Evolutionary conservation across 2,797 vertebrate species (phyloP).

Genomic region (Oreochromis mossambicus): DNA sequence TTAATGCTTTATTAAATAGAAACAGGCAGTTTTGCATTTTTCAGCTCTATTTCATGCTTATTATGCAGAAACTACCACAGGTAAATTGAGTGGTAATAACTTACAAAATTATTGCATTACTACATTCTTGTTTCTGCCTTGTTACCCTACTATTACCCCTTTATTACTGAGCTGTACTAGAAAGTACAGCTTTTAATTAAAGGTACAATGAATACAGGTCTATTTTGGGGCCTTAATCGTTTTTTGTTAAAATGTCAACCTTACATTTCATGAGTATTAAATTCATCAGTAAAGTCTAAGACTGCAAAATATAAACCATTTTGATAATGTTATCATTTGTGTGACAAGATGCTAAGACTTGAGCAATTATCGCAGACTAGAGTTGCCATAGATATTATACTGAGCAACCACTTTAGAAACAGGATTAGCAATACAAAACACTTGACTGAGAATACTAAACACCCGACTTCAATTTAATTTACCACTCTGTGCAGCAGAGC

Average conservation of each 20-base stretch:
- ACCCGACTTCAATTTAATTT: neutral
- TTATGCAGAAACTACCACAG: neutral
- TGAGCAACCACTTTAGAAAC: conserved; percentile 3
- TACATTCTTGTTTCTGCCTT: neutral
- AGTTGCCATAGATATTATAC: conserved; percentile 1
- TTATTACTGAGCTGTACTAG: neutral
- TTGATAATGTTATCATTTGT: neutral
- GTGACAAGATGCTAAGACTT: neutral
- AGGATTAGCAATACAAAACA: conserved; percentile 9
- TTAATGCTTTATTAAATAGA: neutral
- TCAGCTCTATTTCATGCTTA: neutral
- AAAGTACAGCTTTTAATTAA: neutral
- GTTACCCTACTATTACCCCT: neutral
- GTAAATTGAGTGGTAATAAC: neutral
- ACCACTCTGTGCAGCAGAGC: neutral
- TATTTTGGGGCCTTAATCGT: neutral
- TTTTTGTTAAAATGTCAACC: neutral
- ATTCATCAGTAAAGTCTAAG: neutral
- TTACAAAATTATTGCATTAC: neutral
- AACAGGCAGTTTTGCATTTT: neutral
- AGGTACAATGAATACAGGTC: neutral
- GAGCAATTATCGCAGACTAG: neutral
- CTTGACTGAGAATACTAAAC: conserved; percentile 14
- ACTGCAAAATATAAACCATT: neutral
- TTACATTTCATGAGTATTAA: neutral